Conservation (phyloP, 2,797 vertebrate genomes). For the Remorina albescens region DNA sequence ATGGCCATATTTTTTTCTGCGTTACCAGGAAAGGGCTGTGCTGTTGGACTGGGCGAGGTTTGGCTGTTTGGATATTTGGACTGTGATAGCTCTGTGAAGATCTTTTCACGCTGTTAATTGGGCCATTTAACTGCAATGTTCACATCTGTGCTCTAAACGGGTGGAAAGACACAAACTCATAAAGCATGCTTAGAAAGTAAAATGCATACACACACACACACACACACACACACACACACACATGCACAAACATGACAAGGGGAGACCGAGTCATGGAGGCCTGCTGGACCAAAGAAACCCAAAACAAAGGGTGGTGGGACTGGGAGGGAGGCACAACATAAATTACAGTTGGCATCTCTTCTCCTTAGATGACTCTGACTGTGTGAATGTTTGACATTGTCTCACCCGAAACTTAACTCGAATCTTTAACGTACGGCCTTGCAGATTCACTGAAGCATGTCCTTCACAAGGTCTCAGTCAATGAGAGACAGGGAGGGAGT, state of each 20-base stretch:
- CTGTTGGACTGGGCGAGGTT: slow-evolving; percentile 41
- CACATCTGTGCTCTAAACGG: slow-evolving; percentile 66
- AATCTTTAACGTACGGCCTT: slow-evolving; percentile 39
- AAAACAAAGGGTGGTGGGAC: slow-evolving; percentile 58
- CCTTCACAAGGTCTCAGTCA: slow-evolving; percentile 49
- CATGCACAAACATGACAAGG: slow-evolving; percentile 37
- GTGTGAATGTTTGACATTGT: slow-evolving; percentile 73
- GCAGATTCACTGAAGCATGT: slow-evolving; percentile 46
- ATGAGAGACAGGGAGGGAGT: slow-evolving; percentile 37
- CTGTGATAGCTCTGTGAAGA: slow-evolving; percentile 71
- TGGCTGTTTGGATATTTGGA: slow-evolving; percentile 61
- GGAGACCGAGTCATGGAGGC: slow-evolving; percentile 46
- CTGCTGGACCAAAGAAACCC: slow-evolving; percentile 41
- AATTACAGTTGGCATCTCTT: slow-evolving; percentile 51
- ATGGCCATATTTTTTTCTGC: not conserved
- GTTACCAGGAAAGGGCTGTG: slow-evolving; percentile 50
- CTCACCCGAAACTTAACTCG: slow-evolving; percentile 37
- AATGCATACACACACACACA: slow-evolving; percentile 30
- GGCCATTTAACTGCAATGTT: slow-evolving; percentile 73
- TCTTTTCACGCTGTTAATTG: slow-evolving; percentile 81
- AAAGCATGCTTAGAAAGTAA: slow-evolving; percentile 65
- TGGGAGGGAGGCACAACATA: slow-evolving; percentile 32
- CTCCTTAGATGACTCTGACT: slow-evolving; percentile 49
- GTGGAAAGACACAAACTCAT: slow-evolving; percentile 69
- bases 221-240: slow-evolving; percentile 40